Conservation (phyloP, 2,113 vertebrate species). For the Empidonax alnorum region DNA sequence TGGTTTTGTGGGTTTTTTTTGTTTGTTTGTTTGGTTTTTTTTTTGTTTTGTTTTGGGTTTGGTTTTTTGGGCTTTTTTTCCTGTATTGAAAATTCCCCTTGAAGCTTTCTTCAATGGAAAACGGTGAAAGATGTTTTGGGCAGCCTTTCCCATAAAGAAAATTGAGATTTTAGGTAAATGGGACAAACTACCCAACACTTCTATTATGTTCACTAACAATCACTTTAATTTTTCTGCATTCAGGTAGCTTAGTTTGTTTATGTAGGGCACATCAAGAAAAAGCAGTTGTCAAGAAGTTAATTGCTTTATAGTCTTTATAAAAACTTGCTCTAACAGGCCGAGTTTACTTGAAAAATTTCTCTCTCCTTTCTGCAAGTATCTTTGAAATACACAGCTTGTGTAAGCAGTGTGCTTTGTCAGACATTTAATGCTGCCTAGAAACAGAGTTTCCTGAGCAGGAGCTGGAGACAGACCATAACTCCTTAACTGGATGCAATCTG, state of each 20-base stretch:
- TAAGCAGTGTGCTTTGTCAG: not conserved
- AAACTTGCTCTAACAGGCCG: slow-evolving; percentile 17
- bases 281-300: not conserved
- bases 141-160: not conserved
- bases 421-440: not conserved
- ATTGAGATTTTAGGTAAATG: not conserved
- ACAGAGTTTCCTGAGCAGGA: not conserved
- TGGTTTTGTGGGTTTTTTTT: too few relatives aligned
- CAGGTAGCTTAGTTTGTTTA: not conserved
- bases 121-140: not conserved
- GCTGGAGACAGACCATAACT: not conserved
- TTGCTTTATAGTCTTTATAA: not conserved
- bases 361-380: not conserved
- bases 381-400: not conserved
- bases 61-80: not conserved
- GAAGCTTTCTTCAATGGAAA: not conserved
- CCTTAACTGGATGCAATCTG: not conserved
- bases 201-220: not conserved
- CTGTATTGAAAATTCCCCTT: not conserved
- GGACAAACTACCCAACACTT: not conserved
- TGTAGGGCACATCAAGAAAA: not conserved
- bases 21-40: too few relatives aligned
- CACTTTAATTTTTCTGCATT: not conserved
- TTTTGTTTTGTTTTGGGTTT: too few relatives aligned
- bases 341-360: not conserved